These are phyloP conservation scores for Ornithorhynchus anatinus DNA, from an alignment of 2,113 vertebrate genomes.

Conservation along the genomic window DNA sequence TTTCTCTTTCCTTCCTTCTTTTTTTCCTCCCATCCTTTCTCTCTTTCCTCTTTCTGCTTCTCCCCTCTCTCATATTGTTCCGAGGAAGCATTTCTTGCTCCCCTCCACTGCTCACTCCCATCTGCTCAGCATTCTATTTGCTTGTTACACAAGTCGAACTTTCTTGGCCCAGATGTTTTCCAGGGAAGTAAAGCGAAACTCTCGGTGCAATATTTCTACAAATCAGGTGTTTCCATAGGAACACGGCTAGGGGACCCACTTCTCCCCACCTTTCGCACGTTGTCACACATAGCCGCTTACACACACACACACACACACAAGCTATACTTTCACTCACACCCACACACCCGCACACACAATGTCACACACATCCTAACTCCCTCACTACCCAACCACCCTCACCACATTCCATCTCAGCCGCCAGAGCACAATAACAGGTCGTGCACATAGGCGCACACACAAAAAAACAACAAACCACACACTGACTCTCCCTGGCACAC, in stretches of 20 bases:
- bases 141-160: slow-evolving; percentile 5
- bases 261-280: background rate
- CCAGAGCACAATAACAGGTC: background rate
- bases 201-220: background rate
- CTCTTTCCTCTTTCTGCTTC: background rate
- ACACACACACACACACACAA: background rate
- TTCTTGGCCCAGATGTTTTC: background rate
- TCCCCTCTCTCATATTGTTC: background rate
- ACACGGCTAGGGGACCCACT: background rate
- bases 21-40: background rate
- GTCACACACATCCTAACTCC: background rate
- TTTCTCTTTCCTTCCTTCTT: background rate
- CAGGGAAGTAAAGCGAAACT: background rate
- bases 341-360: background rate
- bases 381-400: background rate
- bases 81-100: background rate
- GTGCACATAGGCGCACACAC: background rate
- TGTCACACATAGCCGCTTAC: background rate
- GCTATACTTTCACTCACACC: background rate
- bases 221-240: slow-evolving; percentile 11
- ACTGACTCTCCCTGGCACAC: background rate
- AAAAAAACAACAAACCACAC: no score
- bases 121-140: background rate
- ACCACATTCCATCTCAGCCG: background rate
- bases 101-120: no score